phyloP scores from a whole-genome alignment of 2,797 vertebrate species.

The Sus cebifrons region DNA sequence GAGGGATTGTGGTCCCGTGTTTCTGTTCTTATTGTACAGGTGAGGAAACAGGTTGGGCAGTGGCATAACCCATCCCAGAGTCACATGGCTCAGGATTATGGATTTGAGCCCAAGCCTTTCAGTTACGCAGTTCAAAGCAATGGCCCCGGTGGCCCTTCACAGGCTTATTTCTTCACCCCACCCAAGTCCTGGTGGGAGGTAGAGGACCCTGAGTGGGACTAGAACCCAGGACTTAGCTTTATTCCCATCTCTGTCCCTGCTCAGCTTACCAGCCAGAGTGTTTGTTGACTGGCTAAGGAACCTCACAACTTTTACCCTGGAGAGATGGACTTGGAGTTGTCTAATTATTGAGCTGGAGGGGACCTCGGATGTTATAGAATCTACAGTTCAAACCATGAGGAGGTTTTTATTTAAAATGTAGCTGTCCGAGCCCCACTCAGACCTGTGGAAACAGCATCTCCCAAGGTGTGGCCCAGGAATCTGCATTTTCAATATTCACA shows the following conservation, averaged over 20 bases:
- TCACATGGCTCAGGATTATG: rapidly evolving
- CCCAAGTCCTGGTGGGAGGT: rapidly evolving
- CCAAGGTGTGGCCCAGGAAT: background rate
- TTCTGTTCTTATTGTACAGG: background rate
- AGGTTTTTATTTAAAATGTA: background rate
- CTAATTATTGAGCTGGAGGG: background rate
- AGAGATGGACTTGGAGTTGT: background rate
- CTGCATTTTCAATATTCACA: background rate
- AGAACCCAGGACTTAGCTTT: background rate
- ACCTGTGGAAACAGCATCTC: background rate
- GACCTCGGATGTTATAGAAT: background rate
- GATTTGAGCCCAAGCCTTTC: rapidly evolving
- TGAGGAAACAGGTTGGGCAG: background rate
- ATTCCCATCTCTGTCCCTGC: background rate
- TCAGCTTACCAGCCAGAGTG: background rate
- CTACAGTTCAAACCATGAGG: background rate
- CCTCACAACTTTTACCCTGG: background rate
- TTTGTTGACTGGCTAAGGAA: background rate
- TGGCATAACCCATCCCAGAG: background rate
- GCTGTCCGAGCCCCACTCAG: background rate
- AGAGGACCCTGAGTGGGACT: background rate
- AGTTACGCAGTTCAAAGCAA: background rate
- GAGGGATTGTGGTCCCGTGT: background rate
- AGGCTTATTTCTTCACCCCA: background rate
- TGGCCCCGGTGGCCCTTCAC: rapidly evolving